Conservation (phyloP, 2,888 invertebrate genomes). For the Spialia ferax region DNA sequence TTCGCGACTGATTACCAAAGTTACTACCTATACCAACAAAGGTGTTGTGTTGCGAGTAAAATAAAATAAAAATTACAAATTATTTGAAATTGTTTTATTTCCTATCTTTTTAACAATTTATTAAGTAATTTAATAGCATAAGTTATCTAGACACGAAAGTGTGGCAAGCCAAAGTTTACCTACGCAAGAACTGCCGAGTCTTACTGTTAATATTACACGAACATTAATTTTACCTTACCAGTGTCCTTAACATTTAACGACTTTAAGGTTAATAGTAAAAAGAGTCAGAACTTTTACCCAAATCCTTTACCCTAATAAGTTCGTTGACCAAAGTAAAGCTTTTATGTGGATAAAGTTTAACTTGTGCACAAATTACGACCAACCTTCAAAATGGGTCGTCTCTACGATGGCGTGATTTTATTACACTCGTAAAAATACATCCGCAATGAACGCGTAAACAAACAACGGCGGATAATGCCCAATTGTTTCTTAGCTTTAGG, state of each 20-base stretch:
- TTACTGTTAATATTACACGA: too few relatives aligned
- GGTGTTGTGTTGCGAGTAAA: constrained; percentile 34
- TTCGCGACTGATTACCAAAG: constrained; percentile 43
- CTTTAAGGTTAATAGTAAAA: too few relatives aligned
- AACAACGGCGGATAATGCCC: constrained; percentile 47
- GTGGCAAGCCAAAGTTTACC: too few relatives aligned
- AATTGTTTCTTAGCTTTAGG: constrained; percentile 49
- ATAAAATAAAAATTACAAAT: constrained; percentile 39
- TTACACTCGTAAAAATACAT: constrained; percentile 43
- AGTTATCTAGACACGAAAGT: too few relatives aligned
- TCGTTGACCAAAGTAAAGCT: constrained; percentile 1
- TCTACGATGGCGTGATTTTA: constrained; percentile 26
- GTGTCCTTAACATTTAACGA: too few relatives aligned
- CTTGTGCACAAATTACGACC: constrained; percentile 6
- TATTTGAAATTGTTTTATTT: not conserved
- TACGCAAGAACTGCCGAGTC: too few relatives aligned
- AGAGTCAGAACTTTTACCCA: not conserved
- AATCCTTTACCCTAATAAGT: not conserved
- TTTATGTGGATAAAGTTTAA: constrained; percentile 5
- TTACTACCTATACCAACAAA: too few relatives aligned
- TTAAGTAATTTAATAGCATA: too few relatives aligned
- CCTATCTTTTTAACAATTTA: not conserved
- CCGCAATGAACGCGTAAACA: constrained; percentile 47
- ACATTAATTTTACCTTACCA: too few relatives aligned
- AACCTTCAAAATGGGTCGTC: constrained; percentile 12